These are phyloP conservation scores for Anodontia alba DNA, from an alignment of 2,888 invertebrate genomes.

Conservation along the genomic window DNA sequence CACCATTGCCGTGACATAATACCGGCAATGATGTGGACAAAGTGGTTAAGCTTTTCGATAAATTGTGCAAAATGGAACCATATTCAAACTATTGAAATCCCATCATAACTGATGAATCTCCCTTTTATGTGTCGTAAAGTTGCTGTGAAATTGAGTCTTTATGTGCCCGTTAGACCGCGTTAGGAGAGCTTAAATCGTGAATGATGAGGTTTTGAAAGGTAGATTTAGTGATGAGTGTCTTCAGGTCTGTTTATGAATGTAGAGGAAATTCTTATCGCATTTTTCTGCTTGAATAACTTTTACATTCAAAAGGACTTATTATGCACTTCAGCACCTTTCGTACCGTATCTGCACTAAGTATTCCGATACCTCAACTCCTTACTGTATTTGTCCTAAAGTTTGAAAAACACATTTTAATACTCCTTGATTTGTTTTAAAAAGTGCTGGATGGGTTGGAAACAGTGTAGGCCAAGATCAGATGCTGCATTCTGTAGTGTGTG, in stretches of 20 bases:
- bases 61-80: conserved; percentile 5
- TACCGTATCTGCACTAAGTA: too few species aligned
- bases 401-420: too few species aligned
- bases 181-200: background rate
- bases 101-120: conserved; percentile 1
- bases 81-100: conserved; percentile 1
- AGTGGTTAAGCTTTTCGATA: background rate
- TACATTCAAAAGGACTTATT: background rate
- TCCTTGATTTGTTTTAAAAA: too few species aligned
- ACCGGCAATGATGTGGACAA: background rate
- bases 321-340: background rate
- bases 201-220: background rate
- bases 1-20: background rate
- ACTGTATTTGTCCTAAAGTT: too few species aligned
- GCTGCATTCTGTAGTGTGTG: too few species aligned
- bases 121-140: conserved; percentile 23
- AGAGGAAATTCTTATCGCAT: background rate
- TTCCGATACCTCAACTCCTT: too few species aligned
- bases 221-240: background rate
- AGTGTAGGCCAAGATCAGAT: too few species aligned
- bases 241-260: background rate
- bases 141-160: conserved; percentile 33
- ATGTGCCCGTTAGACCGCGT: background rate
- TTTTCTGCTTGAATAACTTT: background rate
- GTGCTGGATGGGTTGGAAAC: too few species aligned